phyloP scores from a whole-genome alignment of 2,113 vertebrate species.

The Pluvianellus socialis region DNA sequence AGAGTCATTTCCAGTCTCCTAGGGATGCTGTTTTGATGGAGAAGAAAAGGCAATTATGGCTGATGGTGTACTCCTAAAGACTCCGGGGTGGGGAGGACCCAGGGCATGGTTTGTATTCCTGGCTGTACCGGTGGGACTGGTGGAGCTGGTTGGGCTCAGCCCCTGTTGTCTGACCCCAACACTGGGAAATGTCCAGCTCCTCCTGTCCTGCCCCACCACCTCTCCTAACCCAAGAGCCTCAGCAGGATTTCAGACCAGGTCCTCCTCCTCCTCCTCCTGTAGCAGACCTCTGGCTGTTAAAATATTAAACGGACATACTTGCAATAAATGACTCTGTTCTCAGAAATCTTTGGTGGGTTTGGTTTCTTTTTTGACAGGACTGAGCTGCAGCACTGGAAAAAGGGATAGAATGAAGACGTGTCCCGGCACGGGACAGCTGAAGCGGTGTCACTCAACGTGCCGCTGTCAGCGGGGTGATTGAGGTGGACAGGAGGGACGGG shows the following conservation, averaged over 20 bases:
- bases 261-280: background rate
- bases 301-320: background rate
- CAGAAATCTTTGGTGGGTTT: background rate
- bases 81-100: rapidly evolving
- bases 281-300: background rate
- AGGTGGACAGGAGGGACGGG: constrained; percentile 91
- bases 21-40: background rate
- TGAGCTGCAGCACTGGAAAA: background rate
- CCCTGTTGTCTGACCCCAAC: background rate
- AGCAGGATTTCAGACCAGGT: background rate
- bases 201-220: background rate
- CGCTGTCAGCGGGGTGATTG: constrained; percentile 91
- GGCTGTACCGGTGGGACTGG: background rate
- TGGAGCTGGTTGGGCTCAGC: background rate
- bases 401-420: background rate
- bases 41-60: background rate
- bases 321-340: background rate
- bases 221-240: background rate
- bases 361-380: background rate
- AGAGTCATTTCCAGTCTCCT: background rate
- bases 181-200: background rate
- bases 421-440: constrained; percentile 86
- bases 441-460: constrained; percentile 86
- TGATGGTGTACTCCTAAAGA: background rate
- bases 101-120: background rate